Evolutionary conservation across 1,140 invertebrate species (phyloP).

Genomic region (Pseudomyrmex concolor): DNA sequence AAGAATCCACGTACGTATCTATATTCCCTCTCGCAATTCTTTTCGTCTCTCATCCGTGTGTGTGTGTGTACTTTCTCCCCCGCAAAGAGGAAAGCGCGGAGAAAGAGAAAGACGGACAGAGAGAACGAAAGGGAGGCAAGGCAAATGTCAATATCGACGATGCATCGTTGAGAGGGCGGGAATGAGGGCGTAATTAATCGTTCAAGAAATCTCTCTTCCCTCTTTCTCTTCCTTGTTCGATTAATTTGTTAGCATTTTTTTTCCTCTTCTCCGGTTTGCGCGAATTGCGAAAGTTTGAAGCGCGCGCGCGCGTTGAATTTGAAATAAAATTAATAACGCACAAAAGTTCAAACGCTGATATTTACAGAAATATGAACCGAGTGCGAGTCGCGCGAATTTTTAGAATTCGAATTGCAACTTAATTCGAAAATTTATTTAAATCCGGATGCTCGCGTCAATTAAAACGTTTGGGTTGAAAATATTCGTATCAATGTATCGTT

Average conservation of each 20-base stretch:
- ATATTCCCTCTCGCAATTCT: constrained; percentile 1
- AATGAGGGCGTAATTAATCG: constrained; percentile 85
- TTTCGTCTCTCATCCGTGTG: constrained; percentile 11
- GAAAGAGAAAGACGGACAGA: constrained; percentile 5
- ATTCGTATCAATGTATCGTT: background rate
- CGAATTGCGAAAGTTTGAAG: background rate
- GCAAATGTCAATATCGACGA: constrained; percentile 83
- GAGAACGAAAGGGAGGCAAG: constrained; percentile 73
- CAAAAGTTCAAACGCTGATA: too few species aligned
- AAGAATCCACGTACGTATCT: constrained; percentile 26
- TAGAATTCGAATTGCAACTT: too few species aligned
- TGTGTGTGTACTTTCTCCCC: constrained; percentile 30
- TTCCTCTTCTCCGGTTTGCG: background rate
- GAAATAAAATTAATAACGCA: too few species aligned
- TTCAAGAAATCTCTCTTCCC: constrained; percentile 71
- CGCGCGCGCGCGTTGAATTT: too few species aligned
- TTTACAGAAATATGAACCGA: too few species aligned
- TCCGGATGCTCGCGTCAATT: background rate
- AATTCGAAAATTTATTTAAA: background rate
- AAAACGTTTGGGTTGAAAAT: too few species aligned
- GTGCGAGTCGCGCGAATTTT: too few species aligned
- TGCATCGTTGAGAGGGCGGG: constrained; percentile 79
- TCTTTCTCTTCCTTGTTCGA: constrained; percentile 58
- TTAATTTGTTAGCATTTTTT: constrained; percentile 4
- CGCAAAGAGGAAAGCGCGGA: constrained; percentile 6